Evolutionary conservation across 2,113 vertebrate genomes (phyloP).

Genomic region (Montifringilla adamsi): DNA sequence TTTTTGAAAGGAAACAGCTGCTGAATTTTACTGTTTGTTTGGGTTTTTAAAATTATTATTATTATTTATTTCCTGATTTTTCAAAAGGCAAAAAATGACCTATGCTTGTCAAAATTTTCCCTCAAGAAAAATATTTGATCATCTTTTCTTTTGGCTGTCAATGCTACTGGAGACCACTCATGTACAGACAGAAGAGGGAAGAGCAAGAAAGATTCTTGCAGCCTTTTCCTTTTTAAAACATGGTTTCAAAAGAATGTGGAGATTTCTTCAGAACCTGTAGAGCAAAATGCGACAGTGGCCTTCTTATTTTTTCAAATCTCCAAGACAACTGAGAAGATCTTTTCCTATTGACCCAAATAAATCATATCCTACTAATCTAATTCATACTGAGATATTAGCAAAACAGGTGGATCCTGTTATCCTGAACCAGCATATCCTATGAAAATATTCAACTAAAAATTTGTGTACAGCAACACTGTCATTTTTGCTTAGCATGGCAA

Average conservation of each 20-base stretch:
- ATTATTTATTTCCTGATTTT: background rate
- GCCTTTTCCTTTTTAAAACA: background rate
- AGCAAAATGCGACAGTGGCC: background rate
- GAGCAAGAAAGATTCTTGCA: background rate
- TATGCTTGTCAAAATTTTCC: background rate
- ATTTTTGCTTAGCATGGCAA: background rate
- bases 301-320: background rate
- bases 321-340: background rate
- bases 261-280: background rate
- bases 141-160: background rate
- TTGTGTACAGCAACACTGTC: background rate
- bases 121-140: background rate
- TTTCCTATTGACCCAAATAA: conserved; percentile 11
- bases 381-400: background rate
- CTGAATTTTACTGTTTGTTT: background rate
- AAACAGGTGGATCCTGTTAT: background rate
- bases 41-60: background rate
- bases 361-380: background rate
- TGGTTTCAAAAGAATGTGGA: background rate
- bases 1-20: background rate
- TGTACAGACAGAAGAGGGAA: background rate
- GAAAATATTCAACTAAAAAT: conserved; percentile 8
- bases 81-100: background rate
- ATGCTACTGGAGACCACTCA: background rate
- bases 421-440: background rate